Conservation (phyloP, 1,140 invertebrate genomes). For the Leptinotarsa undecemlineata region DNA sequence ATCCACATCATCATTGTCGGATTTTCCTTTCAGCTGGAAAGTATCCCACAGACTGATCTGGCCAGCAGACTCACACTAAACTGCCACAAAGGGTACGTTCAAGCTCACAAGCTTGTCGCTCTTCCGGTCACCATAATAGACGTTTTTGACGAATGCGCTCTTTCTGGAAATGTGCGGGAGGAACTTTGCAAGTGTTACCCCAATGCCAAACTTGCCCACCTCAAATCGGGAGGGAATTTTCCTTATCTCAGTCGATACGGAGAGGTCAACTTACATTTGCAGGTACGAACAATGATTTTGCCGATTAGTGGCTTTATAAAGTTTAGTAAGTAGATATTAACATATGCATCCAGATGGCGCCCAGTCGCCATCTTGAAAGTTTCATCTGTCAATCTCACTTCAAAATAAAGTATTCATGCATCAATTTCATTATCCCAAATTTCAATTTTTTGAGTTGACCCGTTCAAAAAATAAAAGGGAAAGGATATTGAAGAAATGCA, state of each 20-base stretch:
- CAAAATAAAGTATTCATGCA: too few relatives aligned
- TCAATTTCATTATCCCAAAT: too few relatives aligned
- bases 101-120: constrained; percentile 72
- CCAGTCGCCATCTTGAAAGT: too few relatives aligned
- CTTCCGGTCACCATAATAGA: constrained; percentile 83
- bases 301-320: neutral
- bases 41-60: constrained; percentile 78
- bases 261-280: constrained; percentile 89
- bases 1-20: too few relatives aligned
- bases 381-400: too few relatives aligned
- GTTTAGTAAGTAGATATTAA: neutral
- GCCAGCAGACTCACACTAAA: constrained; percentile 87
- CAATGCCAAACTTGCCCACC: constrained; percentile 82
- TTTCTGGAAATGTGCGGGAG: constrained; percentile 75
- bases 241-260: constrained; percentile 86
- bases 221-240: constrained; percentile 90
- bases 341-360: too few relatives aligned
- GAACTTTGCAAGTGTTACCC: constrained; percentile 89
- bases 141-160: constrained; percentile 88
- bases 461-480: too few relatives aligned
- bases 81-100: constrained; percentile 79
- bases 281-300: constrained; percentile 62
- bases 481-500: too few relatives aligned
- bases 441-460: too few relatives aligned
- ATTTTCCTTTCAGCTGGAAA: constrained; percentile 70